Evolutionary conservation across 2,888 invertebrate genomes (phyloP).

Genomic region (Octodonta nipae): DNA sequence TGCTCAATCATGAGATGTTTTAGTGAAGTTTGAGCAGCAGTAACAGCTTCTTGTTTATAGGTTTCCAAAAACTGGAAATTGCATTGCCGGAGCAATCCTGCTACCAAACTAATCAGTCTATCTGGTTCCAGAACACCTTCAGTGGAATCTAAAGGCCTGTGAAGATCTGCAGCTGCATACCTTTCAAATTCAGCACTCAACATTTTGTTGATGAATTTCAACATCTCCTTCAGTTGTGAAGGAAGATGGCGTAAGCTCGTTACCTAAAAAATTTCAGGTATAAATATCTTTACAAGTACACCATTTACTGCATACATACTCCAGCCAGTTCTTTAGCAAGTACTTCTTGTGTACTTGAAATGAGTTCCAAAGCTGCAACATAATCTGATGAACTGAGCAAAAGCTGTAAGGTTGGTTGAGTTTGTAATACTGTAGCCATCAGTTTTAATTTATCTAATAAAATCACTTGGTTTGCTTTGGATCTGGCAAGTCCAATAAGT

Average conservation of each 20-base stretch:
- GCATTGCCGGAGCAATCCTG: slow-evolving; percentile 77
- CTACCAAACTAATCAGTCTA: slow-evolving; percentile 48
- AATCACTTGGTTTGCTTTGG: slow-evolving; percentile 49
- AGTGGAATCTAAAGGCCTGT: slow-evolving; percentile 55
- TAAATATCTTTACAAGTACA: too few relatives aligned
- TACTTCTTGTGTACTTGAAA: slow-evolving; percentile 90
- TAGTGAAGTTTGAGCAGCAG: slow-evolving; percentile 73
- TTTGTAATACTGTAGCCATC: slow-evolving; percentile 92
- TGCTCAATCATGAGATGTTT: slow-evolving; percentile 80
- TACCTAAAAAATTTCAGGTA: slow-evolving; percentile 36
- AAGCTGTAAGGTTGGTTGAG: slow-evolving; percentile 92
- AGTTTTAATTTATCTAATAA: slow-evolving; percentile 67
- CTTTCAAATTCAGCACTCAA: slow-evolving; percentile 86
- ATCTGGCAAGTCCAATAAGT: slow-evolving; percentile 57
- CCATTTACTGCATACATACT: too few relatives aligned
- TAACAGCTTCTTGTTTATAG: slow-evolving; percentile 59
- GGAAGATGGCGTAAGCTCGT: slow-evolving; percentile 91
- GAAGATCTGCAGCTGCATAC: slow-evolving; percentile 81
- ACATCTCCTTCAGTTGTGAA: slow-evolving; percentile 90
- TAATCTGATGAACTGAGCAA: slow-evolving; percentile 90
- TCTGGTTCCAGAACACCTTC: slow-evolving; percentile 65
- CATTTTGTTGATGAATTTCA: slow-evolving; percentile 92
- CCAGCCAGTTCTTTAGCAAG: slow-evolving; percentile 80
- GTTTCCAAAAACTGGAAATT: slow-evolving; percentile 76
- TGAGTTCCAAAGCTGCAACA: slow-evolving; percentile 91